phyloP scores from a whole-genome alignment of 2,113 vertebrate species.

The Ochotona curzoniae region DNA sequence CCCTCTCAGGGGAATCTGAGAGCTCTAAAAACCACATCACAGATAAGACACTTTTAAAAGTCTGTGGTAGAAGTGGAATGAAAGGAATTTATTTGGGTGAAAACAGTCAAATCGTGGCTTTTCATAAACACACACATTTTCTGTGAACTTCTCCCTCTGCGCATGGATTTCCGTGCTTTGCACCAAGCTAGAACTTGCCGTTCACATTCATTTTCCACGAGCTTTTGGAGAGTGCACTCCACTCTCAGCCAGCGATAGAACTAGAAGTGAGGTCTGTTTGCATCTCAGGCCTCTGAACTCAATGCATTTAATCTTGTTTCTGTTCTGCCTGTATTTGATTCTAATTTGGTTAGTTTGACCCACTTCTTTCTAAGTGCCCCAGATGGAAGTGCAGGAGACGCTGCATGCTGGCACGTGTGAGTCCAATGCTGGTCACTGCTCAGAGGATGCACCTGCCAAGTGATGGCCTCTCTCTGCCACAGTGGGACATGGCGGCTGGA shows the following conservation, averaged over 20 bases:
- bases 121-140: too few species aligned
- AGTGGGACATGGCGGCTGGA: not conserved
- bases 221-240: not conserved
- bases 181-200: too few species aligned
- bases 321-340: not conserved
- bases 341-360: not conserved
- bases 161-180: too few species aligned
- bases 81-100: too few species aligned
- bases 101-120: too few species aligned
- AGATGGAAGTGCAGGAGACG: rapidly evolving
- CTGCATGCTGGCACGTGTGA: rapidly evolving
- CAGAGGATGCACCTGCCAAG: not conserved
- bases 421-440: not conserved
- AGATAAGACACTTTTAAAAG: not conserved
- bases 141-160: too few species aligned
- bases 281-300: not conserved
- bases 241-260: not conserved
- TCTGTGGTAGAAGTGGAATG: too few species aligned
- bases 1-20: not conserved
- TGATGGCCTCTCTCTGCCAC: not conserved
- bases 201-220: too few species aligned
- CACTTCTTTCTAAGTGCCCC: not conserved
- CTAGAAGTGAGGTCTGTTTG: rapidly evolving
- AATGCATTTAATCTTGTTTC: not conserved
- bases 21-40: not conserved